phyloP scores from a whole-genome alignment of 2,113 vertebrate species.

The Athene cunicularia region DNA sequence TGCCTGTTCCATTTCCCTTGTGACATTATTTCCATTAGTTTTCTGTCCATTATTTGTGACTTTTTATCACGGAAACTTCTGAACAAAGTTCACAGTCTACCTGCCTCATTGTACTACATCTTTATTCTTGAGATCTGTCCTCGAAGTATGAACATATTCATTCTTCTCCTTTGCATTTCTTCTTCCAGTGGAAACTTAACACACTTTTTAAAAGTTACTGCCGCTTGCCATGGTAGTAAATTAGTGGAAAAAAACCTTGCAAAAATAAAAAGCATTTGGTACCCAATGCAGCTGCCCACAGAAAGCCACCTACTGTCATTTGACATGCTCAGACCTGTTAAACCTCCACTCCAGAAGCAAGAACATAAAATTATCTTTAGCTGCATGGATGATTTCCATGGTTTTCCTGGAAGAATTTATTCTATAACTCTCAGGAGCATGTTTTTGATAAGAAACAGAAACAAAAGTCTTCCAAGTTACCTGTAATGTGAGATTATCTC shows the following conservation, averaged over 20 bases:
- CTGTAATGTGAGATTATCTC: background rate
- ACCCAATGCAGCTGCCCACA: background rate
- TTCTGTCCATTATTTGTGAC: background rate
- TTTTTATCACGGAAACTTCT: background rate
- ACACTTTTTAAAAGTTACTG: background rate
- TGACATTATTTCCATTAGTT: background rate
- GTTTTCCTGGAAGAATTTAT: background rate
- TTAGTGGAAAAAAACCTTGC: background rate
- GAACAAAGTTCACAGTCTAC: background rate
- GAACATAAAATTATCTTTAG: background rate
- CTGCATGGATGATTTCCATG: background rate
- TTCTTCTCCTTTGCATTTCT: background rate
- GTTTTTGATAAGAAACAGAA: background rate
- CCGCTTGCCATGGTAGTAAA: background rate
- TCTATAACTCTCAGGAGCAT: background rate
- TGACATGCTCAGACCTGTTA: background rate
- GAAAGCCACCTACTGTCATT: background rate
- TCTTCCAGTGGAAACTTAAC: background rate
- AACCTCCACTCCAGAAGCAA: background rate
- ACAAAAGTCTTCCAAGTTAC: background rate
- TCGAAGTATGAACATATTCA: background rate
- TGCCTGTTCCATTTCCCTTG: background rate
- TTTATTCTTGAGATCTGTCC: background rate
- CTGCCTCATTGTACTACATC: background rate
- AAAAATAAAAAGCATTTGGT: background rate